These are phyloP conservation scores for Heliangelus exortis DNA, from an alignment of 2,797 vertebrate genomes.

Conservation along the genomic window DNA sequence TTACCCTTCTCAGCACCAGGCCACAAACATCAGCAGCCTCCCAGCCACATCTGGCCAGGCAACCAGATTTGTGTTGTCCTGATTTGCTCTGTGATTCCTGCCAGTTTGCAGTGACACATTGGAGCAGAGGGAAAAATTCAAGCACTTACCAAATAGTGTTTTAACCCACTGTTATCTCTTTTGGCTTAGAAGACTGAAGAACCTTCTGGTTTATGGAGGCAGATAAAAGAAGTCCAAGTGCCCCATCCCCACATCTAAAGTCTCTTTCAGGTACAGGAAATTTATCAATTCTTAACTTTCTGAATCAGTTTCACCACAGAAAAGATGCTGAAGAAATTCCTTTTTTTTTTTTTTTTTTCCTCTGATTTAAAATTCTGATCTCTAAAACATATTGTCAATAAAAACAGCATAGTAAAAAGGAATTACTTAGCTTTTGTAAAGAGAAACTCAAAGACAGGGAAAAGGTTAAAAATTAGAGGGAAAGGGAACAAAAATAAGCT, in stretches of 20 bases:
- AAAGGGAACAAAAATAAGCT: background rate
- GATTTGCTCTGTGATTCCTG: background rate
- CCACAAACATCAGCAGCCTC: background rate
- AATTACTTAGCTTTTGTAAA: background rate
- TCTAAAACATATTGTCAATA: background rate
- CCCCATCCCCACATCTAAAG: rapidly evolving
- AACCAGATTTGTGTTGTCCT: rapidly evolving
- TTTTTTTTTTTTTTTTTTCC: too few relatives aligned
- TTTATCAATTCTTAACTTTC: background rate
- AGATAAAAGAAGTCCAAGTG: rapidly evolving
- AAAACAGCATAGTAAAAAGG: background rate
- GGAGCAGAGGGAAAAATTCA: background rate
- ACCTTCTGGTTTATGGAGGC: background rate
- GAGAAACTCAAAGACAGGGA: background rate
- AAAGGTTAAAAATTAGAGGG: background rate
- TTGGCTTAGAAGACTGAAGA: background rate
- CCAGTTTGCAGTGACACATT: background rate
- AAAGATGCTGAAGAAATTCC: background rate
- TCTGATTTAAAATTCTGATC: background rate
- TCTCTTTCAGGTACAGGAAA: background rate
- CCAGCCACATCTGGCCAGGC: rapidly evolving
- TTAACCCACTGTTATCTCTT: background rate
- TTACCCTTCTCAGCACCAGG: background rate
- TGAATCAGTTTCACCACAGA: background rate
- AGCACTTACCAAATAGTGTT: background rate